phyloP scores from a whole-genome alignment of 2,113 vertebrate genomes.

The Pardalotus punctatus region DNA sequence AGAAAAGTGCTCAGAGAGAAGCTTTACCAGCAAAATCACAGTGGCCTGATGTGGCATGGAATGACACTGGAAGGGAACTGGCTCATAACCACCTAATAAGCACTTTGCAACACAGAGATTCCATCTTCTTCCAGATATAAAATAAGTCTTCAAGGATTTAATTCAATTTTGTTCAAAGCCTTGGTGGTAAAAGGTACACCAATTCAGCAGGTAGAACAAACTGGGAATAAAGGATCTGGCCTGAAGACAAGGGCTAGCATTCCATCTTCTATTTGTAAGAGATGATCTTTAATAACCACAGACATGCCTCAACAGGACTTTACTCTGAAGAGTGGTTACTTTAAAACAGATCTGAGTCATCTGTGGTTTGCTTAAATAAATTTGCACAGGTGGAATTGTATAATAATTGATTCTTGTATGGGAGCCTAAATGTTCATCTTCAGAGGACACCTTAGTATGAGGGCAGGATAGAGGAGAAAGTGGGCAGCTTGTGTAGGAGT shows the following conservation, averaged over 20 bases:
- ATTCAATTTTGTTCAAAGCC: background rate
- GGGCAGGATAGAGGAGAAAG: background rate
- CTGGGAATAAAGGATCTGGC: background rate
- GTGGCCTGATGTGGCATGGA: background rate
- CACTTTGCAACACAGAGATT: background rate
- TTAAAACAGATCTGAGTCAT: background rate
- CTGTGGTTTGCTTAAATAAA: slow-evolving; percentile 9
- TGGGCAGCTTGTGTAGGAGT: background rate
- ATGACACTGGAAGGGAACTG: background rate
- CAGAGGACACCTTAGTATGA: background rate
- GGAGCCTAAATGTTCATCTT: background rate
- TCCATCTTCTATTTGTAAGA: background rate
- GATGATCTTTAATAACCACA: background rate
- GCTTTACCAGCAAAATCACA: background rate
- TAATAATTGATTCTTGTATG: background rate
- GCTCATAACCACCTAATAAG: background rate
- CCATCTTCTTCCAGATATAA: background rate
- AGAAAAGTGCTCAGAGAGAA: background rate
- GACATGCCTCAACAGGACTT: background rate
- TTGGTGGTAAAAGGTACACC: background rate
- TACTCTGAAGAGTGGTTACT: slow-evolving; percentile 11
- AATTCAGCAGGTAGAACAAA: background rate
- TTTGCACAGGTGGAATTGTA: background rate
- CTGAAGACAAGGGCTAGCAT: background rate
- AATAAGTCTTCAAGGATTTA: background rate